Evolutionary conservation across 2,797 vertebrate species (phyloP).

Genomic region (Myotis vivesi): DNA sequence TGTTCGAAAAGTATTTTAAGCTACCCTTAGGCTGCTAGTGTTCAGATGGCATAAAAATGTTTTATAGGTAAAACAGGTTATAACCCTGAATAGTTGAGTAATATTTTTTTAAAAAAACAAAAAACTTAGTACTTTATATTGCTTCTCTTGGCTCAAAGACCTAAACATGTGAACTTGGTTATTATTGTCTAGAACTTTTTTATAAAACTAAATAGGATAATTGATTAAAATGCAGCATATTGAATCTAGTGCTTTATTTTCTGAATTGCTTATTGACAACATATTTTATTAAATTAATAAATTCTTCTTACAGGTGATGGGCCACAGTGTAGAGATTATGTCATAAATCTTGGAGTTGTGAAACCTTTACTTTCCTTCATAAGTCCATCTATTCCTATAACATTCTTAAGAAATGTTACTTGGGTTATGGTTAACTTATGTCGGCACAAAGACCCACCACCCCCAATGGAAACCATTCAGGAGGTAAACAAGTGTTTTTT

Average conservation of each 20-base stretch:
- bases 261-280: not conserved
- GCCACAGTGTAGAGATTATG: conserved; percentile 98
- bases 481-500: conserved; percentile 86
- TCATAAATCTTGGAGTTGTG: conserved; percentile 97
- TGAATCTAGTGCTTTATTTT: conserved; percentile 35
- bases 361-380: conserved; percentile 98
- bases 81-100: not conserved
- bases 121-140: not conserved
- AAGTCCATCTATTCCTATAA: conserved; percentile 99
- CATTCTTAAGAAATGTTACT: conserved; percentile 99
- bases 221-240: not conserved
- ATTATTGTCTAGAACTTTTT: not conserved
- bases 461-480: conserved; percentile 99
- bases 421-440: conserved; percentile 99
- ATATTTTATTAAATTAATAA: conserved; percentile 45
- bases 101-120: not conserved
- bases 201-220: not conserved
- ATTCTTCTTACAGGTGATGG: conserved; percentile 90
- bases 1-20: not conserved
- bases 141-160: not conserved
- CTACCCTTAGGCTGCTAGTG: not conserved
- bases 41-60: conserved; percentile 24
- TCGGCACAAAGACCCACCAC: conserved; percentile 99
- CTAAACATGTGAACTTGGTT: not conserved
- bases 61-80: conserved; percentile 6